Conservation (phyloP, 30 jellyfish, hydroid and myxozoan genomes). For the Cassiopea andromeda region DNA sequence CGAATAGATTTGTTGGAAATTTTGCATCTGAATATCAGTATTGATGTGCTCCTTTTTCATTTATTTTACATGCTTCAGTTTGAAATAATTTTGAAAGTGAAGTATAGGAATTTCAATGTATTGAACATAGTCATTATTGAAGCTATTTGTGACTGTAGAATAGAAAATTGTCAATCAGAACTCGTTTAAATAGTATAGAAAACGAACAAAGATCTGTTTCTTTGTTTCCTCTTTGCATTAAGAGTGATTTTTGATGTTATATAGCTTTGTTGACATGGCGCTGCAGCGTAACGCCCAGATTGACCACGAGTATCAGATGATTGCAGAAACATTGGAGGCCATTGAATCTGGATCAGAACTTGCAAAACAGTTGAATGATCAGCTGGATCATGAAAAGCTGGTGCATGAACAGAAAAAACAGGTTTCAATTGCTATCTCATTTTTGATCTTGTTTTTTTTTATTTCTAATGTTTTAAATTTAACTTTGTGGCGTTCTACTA, state of each 20-base stretch:
- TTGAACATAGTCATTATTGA: too few species aligned
- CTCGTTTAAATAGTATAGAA: too few species aligned
- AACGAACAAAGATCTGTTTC: too few species aligned
- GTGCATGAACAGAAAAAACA: constrained; percentile 77
- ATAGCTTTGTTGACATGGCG: constrained; percentile 65
- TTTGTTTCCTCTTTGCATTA: too few species aligned
- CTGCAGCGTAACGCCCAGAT: constrained; percentile 42
- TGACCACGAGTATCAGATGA: constrained; percentile 29
- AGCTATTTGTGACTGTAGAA: too few species aligned
- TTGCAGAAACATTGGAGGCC: constrained; percentile 54
- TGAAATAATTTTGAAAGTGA: too few species aligned
- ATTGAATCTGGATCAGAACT: constrained; percentile 53
- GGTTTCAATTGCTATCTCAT: constrained; percentile 18
- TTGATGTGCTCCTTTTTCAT: too few species aligned
- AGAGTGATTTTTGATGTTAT: neutral
- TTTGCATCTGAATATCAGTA: too few species aligned
- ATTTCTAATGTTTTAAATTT: neutral
- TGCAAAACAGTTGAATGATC: constrained; percentile 57
- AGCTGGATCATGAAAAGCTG: constrained; percentile 73
- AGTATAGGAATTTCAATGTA: too few species aligned
- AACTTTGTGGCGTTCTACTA: neutral
- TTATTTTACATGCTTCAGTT: too few species aligned
- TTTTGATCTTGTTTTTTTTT: neutral
- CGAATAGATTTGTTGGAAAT: too few species aligned
- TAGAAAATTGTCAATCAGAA: too few species aligned